These are phyloP conservation scores for Garrulus glandarius DNA, from an alignment of 2,797 vertebrate species.

Conservation along the genomic window DNA sequence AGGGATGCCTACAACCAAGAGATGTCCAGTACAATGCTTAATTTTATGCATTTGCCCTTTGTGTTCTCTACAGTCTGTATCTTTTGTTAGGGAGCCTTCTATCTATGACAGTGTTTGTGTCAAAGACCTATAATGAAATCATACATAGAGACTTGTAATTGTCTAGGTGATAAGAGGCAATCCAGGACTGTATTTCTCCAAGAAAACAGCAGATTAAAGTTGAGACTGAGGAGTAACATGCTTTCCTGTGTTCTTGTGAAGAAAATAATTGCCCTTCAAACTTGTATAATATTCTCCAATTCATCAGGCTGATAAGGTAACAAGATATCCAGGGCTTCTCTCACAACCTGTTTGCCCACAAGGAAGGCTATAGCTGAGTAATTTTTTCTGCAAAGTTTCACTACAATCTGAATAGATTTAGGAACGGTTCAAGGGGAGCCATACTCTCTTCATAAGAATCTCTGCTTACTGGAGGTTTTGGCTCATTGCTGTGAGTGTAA, in stretches of 20 bases:
- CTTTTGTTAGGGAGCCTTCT: not conserved
- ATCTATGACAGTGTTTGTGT: not conserved
- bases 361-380: not conserved
- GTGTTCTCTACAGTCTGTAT: not conserved
- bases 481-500: not conserved
- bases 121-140: not conserved
- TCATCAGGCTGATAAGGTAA: not conserved
- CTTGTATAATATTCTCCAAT: not conserved
- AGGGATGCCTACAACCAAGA: not conserved
- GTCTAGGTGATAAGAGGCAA: not conserved
- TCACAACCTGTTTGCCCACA: not conserved
- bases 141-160: not conserved
- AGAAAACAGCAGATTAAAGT: not conserved
- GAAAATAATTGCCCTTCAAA: not conserved
- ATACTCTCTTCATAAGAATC: not conserved
- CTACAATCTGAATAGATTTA: not conserved
- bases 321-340: not conserved
- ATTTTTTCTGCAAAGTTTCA: not conserved
- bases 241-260: not conserved
- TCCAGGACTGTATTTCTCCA: not conserved
- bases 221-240: not conserved
- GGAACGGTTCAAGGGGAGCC: not conserved
- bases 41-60: not conserved
- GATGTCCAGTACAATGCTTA: not conserved
- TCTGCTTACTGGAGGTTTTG: not conserved